phyloP scores from a whole-genome alignment of 2,113 vertebrate genomes.

The Gnathonemus echidnorhynchus region DNA sequence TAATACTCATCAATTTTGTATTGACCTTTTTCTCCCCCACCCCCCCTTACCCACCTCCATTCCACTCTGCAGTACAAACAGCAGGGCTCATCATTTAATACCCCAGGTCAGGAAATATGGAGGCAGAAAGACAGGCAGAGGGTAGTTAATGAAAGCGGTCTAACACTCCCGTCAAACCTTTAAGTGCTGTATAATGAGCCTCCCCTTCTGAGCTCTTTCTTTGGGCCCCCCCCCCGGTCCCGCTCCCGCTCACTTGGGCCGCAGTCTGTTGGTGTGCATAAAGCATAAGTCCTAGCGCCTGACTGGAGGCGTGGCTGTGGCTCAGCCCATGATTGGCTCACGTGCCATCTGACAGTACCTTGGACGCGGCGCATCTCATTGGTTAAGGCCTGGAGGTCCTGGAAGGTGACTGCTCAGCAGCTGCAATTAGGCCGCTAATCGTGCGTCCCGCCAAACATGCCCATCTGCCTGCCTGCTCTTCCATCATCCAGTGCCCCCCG shows the following conservation, averaged over 20 bases:
- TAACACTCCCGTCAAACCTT: constrained; percentile 15
- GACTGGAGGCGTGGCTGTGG: background rate
- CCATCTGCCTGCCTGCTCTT: background rate
- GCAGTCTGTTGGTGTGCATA: background rate
- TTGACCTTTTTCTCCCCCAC: constrained; percentile 58
- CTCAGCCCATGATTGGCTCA: background rate
- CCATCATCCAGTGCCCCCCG: background rate
- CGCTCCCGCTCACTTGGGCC: background rate
- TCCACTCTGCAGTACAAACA: constrained; percentile 56
- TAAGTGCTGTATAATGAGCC: constrained; percentile 1
- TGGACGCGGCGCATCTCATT: background rate
- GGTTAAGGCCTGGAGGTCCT: background rate
- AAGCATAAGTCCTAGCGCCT: background rate
- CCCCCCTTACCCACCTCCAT: constrained; percentile 31
- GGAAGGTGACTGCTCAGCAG: background rate
- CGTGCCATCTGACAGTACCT: background rate
- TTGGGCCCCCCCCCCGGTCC: background rate
- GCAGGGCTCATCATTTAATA: constrained; percentile 50
- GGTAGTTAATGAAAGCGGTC: constrained; percentile 19
- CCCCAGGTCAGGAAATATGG: constrained; percentile 36
- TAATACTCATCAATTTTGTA: constrained; percentile 62
- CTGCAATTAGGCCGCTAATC: background rate
- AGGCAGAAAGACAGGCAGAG: constrained; percentile 16
- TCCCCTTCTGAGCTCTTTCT: background rate
- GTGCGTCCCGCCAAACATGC: background rate